Conservation (phyloP, 2,888 invertebrate genomes). For the Polylopha cassiicola region DNA sequence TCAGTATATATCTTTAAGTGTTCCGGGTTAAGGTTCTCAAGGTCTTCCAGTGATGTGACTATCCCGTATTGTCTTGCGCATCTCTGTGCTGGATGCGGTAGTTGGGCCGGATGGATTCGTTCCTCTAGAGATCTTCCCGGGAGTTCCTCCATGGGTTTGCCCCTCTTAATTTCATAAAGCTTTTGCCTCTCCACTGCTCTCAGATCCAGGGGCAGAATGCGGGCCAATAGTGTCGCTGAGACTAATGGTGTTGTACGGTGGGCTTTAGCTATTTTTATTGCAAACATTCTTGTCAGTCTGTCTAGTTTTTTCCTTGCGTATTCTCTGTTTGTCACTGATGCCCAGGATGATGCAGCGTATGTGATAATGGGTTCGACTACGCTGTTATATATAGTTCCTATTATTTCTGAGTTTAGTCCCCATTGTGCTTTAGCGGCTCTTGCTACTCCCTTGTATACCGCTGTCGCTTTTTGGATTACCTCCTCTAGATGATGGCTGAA, state of each 20-base stretch:
- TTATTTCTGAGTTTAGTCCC: constrained; percentile 11
- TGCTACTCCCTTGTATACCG: constrained; percentile 12
- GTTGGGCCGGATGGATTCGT: no score
- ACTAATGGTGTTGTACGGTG: background rate
- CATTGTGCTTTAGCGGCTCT: constrained; percentile 7
- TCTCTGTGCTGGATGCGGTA: no score
- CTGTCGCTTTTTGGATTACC: constrained; percentile 5
- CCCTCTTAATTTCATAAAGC: constrained; percentile 1
- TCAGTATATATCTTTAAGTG: no score
- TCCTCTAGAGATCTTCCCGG: background rate
- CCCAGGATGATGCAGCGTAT: constrained; percentile 7
- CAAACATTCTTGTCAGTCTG: background rate
- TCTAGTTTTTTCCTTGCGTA: background rate
- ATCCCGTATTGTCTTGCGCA: no score
- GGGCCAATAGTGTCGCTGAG: background rate
- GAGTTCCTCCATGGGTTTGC: background rate
- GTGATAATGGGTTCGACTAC: no score
- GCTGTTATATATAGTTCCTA: constrained; percentile 3
- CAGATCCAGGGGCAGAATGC: background rate
- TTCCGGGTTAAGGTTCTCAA: no score
- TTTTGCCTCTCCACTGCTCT: background rate
- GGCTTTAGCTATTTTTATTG: constrained; percentile 1
- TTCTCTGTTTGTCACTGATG: background rate
- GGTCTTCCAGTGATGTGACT: no score
- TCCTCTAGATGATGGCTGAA: constrained; percentile 10